phyloP scores from a whole-genome alignment of 2,113 vertebrate species.

The Trichechus manatus region DNA sequence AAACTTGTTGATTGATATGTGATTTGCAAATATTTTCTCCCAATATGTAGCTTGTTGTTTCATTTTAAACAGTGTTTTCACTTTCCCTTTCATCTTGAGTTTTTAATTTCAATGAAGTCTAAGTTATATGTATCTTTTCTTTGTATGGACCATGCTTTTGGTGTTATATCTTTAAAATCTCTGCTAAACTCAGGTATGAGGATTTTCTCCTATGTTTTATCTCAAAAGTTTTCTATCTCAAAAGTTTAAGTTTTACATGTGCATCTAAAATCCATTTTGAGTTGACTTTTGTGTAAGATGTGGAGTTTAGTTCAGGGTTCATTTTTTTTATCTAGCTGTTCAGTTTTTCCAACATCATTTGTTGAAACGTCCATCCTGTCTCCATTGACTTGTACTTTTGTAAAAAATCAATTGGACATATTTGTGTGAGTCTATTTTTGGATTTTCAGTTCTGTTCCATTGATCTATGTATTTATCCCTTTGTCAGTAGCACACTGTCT shows the following conservation, averaged over 20 bases:
- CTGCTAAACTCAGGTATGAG: background rate
- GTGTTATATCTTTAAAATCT: background rate
- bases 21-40: background rate
- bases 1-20: background rate
- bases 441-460: too few species aligned
- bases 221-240: background rate
- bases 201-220: background rate
- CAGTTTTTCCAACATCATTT: too few species aligned
- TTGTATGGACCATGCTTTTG: background rate
- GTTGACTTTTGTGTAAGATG: too few species aligned
- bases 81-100: background rate
- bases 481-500: background rate
- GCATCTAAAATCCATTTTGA: background rate
- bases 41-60: background rate
- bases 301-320: too few species aligned
- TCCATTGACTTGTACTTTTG: background rate
- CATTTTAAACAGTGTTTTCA: background rate
- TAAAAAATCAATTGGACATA: background rate
- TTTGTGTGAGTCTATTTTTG: too few species aligned
- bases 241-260: background rate
- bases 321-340: too few species aligned
- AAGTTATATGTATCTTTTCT: background rate
- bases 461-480: too few species aligned
- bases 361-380: background rate
- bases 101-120: background rate